phyloP scores from a whole-genome alignment of 2,113 vertebrate species.

The Scomber scombrus region DNA sequence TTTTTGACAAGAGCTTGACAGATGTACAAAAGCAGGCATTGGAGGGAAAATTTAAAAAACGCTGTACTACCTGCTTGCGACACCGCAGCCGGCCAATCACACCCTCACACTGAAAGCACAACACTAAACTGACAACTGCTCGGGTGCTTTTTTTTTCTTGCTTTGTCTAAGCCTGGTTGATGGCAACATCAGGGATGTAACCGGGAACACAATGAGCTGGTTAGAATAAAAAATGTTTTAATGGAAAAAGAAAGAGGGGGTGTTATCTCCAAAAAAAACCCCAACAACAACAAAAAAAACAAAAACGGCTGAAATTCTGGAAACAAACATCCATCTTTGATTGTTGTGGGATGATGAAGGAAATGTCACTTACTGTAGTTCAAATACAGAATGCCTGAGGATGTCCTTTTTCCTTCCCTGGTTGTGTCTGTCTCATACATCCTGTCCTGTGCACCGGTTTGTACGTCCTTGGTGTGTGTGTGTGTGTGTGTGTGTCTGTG shows the following conservation, averaged over 20 bases:
- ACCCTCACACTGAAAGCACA: constrained; percentile 32
- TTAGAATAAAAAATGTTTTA: background rate
- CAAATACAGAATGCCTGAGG: constrained; percentile 71
- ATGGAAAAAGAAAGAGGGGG: too few species aligned
- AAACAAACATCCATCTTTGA: constrained; percentile 65
- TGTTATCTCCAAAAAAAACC: background rate
- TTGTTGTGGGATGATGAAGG: constrained; percentile 70
- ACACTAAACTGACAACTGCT: constrained; percentile 11
- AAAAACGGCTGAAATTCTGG: constrained; percentile 44
- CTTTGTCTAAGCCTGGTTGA: constrained; percentile 12
- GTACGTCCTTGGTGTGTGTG: constrained; percentile 33
- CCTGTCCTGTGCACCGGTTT: constrained; percentile 64
- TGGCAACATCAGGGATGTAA: constrained; percentile 23
- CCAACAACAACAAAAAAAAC: constrained; percentile 14
- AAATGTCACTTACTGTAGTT: constrained; percentile 75
- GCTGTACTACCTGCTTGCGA: background rate
- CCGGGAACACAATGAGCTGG: constrained; percentile 42
- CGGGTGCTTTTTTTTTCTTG: constrained; percentile 11
- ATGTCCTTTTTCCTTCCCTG: constrained; percentile 75
- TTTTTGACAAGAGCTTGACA: background rate
- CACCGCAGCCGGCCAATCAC: constrained; percentile 24
- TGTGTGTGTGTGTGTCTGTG: constrained; percentile 11
- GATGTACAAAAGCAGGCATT: background rate
- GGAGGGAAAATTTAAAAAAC: background rate
- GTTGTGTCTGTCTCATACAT: constrained; percentile 69